phyloP scores from a whole-genome alignment of 2,888 invertebrate genomes.

The Rhorus exstirpatorius region DNA sequence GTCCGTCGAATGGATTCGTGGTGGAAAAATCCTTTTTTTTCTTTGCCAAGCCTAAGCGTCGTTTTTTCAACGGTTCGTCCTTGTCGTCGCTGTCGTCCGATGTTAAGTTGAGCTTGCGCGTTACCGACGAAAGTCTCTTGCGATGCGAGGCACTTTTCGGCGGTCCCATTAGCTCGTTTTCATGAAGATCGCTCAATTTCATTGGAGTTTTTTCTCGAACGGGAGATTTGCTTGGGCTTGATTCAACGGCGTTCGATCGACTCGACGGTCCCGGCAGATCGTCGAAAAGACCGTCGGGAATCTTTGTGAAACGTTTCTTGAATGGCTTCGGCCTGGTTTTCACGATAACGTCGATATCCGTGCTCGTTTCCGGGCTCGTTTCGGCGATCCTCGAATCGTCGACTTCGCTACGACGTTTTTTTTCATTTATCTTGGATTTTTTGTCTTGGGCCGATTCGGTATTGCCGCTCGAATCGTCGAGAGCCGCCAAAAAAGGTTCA shows the following conservation, averaged over 20 bases:
- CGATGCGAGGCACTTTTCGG: constrained; percentile 21
- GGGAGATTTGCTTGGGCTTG: background rate
- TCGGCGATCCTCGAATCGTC: background rate
- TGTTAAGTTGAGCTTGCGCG: constrained; percentile 17
- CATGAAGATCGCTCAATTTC: background rate
- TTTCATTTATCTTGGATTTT: background rate
- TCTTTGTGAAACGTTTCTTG: constrained; percentile 30
- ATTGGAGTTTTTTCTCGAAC: background rate
- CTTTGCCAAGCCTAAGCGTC: background rate
- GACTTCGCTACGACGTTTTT: background rate
- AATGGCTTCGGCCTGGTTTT: constrained; percentile 34
- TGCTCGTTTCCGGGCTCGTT: constrained; percentile 34
- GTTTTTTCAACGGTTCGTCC: constrained; percentile 16
- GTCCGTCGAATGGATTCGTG: constrained; percentile 59
- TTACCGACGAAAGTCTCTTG: constrained; percentile 30
- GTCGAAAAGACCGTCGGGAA: constrained; percentile 11
- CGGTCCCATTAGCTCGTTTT: constrained; percentile 36
- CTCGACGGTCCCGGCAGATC: constrained; percentile 21
- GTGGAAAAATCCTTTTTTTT: constrained; percentile 5
- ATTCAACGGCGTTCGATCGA: background rate
- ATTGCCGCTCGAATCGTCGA: constrained; percentile 29
- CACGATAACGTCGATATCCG: constrained; percentile 33
- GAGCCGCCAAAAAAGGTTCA: constrained; percentile 44
- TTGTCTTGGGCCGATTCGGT: background rate
- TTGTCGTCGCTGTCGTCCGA: constrained; percentile 52